A percentile compares a stretch with the other conserved stretches of the same genome.
Evolutionary conservation across 35 echinoderm and acorn worm genomes (phyloP).

Genomic region (Amphiura filiformis): DNA sequence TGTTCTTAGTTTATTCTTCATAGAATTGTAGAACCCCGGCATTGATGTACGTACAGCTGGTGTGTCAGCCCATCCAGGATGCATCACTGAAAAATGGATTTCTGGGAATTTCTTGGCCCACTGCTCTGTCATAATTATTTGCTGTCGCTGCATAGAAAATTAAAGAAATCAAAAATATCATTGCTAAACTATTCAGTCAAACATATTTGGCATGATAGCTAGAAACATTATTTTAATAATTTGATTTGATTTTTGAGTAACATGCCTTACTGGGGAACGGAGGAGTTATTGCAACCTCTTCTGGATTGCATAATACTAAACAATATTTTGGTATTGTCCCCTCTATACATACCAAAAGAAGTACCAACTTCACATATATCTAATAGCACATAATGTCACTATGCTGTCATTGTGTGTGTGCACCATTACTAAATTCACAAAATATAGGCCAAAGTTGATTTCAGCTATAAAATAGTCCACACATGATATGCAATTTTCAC

Average conservation of each 20-base stretch:
- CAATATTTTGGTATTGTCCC: no score
- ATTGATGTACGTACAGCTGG: slow-evolving; percentile 71
- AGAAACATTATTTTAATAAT: neutral
- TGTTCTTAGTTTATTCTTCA: slow-evolving; percentile 63
- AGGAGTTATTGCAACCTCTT: no score
- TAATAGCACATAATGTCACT: no score
- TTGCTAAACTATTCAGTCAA: neutral
- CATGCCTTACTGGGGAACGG: no score
- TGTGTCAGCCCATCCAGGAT: slow-evolving; percentile 95
- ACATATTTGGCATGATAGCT: neutral
- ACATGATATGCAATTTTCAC: no score
- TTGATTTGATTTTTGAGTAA: neutral
- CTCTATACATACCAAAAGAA: no score
- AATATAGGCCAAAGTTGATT: no score
- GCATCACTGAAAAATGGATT: slow-evolving; percentile 83
- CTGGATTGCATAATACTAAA: no score
- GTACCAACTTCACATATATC: no score
- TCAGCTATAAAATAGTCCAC: no score
- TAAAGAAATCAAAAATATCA: neutral
- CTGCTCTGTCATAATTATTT: slow-evolving; percentile 87
- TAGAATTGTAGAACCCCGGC: slow-evolving; percentile 68
- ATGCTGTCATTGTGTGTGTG: no score
- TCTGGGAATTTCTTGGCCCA: slow-evolving; percentile 72
- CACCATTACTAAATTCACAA: no score
- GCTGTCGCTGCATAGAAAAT: slow-evolving; percentile 63